Percentiles rank a stretch among this genome's conserved stretches.
Conservation (phyloP, 2,888 invertebrate genomes). For the Aethes cnicana region DNA sequence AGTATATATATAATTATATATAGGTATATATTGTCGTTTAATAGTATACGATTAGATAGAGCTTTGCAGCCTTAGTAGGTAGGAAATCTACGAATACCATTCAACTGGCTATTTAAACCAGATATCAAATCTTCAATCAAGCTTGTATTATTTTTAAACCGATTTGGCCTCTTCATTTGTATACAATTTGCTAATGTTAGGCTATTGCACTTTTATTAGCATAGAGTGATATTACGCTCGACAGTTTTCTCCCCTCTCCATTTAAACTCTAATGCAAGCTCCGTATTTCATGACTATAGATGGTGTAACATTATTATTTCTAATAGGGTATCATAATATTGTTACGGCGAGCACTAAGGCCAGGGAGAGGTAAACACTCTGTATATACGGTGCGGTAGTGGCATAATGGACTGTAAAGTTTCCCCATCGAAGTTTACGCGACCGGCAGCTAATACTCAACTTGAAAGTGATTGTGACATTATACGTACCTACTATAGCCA, state of each 20-base stretch:
- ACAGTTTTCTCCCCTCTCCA: not conserved
- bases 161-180: too few relatives aligned
- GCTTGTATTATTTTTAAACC: too few relatives aligned
- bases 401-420: slow-evolving; percentile 65
- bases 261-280: not conserved
- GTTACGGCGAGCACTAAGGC: slow-evolving; percentile 17
- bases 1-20: too few relatives aligned
- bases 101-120: too few relatives aligned
- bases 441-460: slow-evolving; percentile 52
- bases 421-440: slow-evolving; percentile 69
- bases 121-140: too few relatives aligned
- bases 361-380: slow-evolving; percentile 16
- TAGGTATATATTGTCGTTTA: too few relatives aligned
- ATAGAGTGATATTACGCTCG: too few relatives aligned
- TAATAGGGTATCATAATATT: slow-evolving; percentile 22
- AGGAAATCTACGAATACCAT: too few relatives aligned
- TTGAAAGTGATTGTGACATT: slow-evolving; percentile 51
- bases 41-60: too few relatives aligned
- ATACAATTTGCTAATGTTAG: too few relatives aligned
- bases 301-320: slow-evolving; percentile 21
- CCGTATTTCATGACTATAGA: not conserved
- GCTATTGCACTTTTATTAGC: too few relatives aligned
- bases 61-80: too few relatives aligned
- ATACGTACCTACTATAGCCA: slow-evolving; percentile 35
- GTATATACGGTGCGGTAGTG: slow-evolving; percentile 29